Evolutionary conservation across 2,888 invertebrate species (phyloP), one percentile per base, ranked within the genome.

Genomic region (Fissipunctia ypsillon): DNA sequence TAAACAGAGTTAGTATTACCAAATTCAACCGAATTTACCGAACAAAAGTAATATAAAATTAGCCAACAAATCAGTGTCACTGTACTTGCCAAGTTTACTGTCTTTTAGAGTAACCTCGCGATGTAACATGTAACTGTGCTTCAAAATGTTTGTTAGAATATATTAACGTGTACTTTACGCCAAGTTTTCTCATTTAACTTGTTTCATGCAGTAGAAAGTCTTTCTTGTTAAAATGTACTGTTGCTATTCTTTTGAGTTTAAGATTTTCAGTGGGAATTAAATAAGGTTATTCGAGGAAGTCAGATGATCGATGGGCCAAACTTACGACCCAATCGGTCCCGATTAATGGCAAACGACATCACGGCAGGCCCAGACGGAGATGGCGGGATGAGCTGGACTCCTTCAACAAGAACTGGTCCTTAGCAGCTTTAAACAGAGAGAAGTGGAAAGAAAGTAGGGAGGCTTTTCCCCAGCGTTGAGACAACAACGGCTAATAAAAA

Each of bases 131-230:
- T 77, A 59, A 71, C 57, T 52, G 28, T 67, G 41, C 78, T 69
- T 56, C 61, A 78, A 73, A 82, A 73, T 73, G 67, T 78, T 78
- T 69, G 78, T 73, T 69, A 63, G 48, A 60, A 43, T 70, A 69
- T 67, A 81, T 67, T 31, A 72, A 69, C 22, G 65, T 59, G 64
- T 78, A 66, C 78, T 77, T 68, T 16, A 22, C 25, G 38, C 12
- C 19, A 85, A 82, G 59, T 85, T 84, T 83, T 83, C 82, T 64
- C 73, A 83, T 84, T 71, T 76, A 84, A 84, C 71, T 83, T 83
- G 45, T 52, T 57, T 63, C 56, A 59, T 64, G 50, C 48, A 80
- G 28, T 43, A 10, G 12, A 52, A 45, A n/a, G 56, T 68, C 19
- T 66, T 68, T 60, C 66, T 59, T 64, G 38, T 68, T 68, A 57